phyloP scores from a whole-genome alignment of 1,140 invertebrate species.

The Drosophila lacteicornis region DNA sequence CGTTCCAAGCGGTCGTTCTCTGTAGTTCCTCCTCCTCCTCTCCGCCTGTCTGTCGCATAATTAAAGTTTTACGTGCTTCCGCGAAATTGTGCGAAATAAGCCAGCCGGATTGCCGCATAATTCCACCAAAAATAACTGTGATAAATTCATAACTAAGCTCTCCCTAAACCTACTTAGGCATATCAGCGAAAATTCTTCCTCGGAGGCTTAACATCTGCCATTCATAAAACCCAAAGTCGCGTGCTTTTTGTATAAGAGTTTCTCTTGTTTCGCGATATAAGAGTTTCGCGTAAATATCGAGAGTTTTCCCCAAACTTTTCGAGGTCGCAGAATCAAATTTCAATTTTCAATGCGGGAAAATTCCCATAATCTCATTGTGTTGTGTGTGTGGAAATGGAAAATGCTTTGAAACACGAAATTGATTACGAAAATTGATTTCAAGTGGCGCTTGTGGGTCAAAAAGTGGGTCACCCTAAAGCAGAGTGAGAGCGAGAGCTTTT shows the following conservation, averaged over 20 bases:
- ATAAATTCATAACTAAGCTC: conserved; percentile 44
- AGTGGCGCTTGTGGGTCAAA: conserved; percentile 47
- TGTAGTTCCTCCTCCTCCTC: conserved; percentile 7
- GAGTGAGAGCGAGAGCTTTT: conserved; percentile 22
- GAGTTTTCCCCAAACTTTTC: conserved; percentile 48
- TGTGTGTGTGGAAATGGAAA: conserved; percentile 55
- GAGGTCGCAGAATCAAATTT: conserved; percentile 51
- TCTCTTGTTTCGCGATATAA: conserved; percentile 17
- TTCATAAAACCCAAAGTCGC: conserved; percentile 55
- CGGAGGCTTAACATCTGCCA: conserved; percentile 25
- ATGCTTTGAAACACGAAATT: conserved; percentile 68
- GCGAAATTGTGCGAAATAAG: conserved; percentile 44
- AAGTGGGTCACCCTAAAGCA: conserved; percentile 65
- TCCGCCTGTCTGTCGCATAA: conserved; percentile 33
- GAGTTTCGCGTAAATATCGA: conserved; percentile 29
- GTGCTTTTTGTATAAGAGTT: conserved; percentile 59
- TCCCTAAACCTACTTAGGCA: conserved; percentile 2
- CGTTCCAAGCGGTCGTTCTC: conserved; percentile 66
- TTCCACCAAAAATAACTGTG: conserved; percentile 49
- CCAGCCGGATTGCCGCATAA: conserved; percentile 28
- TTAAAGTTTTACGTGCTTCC: conserved; percentile 63
- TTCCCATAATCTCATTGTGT: conserved; percentile 4
- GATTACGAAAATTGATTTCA: conserved; percentile 75
- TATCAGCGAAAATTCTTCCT: background rate
- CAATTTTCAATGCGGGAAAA: conserved; percentile 14